These are phyloP conservation scores for Menidia beryllina DNA, from an alignment of 2,113 vertebrate genomes.

Conservation along the genomic window DNA sequence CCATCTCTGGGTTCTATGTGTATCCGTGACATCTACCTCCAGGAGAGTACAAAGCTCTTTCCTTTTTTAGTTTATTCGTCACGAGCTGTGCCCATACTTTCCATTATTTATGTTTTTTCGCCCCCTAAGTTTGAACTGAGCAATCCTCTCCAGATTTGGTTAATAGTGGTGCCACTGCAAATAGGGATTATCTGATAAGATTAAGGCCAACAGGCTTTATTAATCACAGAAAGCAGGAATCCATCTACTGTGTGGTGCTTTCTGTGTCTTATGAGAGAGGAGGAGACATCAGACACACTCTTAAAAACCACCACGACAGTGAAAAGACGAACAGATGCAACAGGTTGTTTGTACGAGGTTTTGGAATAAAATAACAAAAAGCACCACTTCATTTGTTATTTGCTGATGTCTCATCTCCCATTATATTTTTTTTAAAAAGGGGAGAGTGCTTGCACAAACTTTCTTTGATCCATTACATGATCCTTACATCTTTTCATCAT, in stretches of 20 bases:
- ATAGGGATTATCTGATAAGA: not conserved
- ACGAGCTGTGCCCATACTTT: not conserved
- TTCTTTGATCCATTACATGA: constrained; percentile 12
- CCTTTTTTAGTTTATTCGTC: constrained; percentile 13
- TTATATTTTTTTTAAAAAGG: constrained; percentile 12
- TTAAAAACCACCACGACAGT: too few species aligned
- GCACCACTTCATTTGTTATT: not conserved
- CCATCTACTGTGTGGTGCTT: not conserved
- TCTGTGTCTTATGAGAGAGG: not conserved
- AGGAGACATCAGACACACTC: too few species aligned
- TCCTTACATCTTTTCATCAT: constrained; percentile 18
- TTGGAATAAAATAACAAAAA: not conserved
- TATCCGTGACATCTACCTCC: constrained; percentile 52
- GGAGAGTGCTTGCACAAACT: constrained; percentile 28
- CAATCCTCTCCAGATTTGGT: not conserved
- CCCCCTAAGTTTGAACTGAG: not conserved
- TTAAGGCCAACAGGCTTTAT: not conserved
- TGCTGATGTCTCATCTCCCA: constrained; percentile 18
- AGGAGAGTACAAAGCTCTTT: constrained; percentile 15
- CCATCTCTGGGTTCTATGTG: constrained; percentile 74
- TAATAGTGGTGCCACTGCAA: accelerated
- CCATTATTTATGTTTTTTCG: not conserved
- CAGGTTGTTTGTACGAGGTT: constrained; percentile 14
- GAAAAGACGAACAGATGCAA: too few species aligned
- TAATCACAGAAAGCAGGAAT: not conserved